Evolutionary conservation across 2,113 vertebrate species (phyloP), one percentile per base, ranked within the genome.

Genomic region (Chunga burmeisteri): DNA sequence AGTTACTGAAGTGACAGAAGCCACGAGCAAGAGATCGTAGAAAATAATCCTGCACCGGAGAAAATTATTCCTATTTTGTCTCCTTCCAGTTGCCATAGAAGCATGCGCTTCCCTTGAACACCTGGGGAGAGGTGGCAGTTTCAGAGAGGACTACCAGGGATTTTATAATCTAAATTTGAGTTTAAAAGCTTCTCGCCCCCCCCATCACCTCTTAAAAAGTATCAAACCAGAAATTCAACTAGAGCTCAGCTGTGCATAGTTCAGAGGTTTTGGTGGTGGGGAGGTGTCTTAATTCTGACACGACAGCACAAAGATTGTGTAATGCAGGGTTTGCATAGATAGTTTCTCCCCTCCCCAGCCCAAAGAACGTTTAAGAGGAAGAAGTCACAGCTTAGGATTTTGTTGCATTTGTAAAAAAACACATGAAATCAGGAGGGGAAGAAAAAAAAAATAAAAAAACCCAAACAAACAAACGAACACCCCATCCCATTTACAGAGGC

Each of bases 261-360:
- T 40, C 4, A 14, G 86, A 79, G 70, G 10, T 91, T 56, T 34
- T 86, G 73, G 62, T 61, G 63, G 70, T 50, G 36, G 65, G 21
- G 22, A 61, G 11, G 10, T 27, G 11, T 66, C 68, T 36, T 4
- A 42, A 26, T 70, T 59, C 5, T 20, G 59, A 84, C 66, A 38
- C 18, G 61, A 79, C 18, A 93, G 81, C 78, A 63, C 49, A 93
- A 72, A 85, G 81, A 67, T 74, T 55, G 78, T 32, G 49, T 61
- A 67, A 79, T 65, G 46, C 49, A 96, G 86, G 46, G 72, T 96
- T 96, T 98, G 97, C 88, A 97, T 91, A 94, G 95, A 83, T 90
- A 85, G 56, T 70, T 71, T 90, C 59, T 96, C 91, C 79, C 58
- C 72, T 91, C 81, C 67, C 86, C 38, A 96, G 44, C 81, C 68